Conservation (phyloP, 2,113 vertebrate species). For the Eira barbara region DNA sequence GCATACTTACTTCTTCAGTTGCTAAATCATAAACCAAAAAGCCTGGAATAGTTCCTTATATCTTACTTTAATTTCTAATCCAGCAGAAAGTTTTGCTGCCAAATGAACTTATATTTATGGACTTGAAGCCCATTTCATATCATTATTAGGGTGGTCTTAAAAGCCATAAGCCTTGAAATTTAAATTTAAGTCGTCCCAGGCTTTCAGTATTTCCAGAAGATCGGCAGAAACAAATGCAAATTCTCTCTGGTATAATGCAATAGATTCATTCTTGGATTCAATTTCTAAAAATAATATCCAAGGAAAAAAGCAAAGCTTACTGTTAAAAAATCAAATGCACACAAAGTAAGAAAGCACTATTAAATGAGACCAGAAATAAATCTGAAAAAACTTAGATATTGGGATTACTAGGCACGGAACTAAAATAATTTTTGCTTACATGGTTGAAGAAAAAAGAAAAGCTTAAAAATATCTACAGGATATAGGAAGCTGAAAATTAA, state of each 20-base stretch:
- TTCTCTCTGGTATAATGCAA: neutral
- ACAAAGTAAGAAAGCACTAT: neutral
- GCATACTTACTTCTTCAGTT: neutral
- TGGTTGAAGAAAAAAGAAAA: neutral
- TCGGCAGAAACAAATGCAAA: neutral
- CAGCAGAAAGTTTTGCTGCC: neutral
- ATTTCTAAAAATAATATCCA: slow-evolving; percentile 6
- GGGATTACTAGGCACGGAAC: neutral
- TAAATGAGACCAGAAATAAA: neutral
- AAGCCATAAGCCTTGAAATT: neutral
- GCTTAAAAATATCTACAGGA: neutral
- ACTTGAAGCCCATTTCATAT: neutral
- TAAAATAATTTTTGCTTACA: neutral
- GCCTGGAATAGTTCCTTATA: neutral
- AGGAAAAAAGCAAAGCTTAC: neutral
- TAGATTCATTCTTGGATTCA: neutral
- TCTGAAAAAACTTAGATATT: neutral
- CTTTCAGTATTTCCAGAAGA: neutral
- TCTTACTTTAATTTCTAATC: neutral
- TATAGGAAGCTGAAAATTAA: neutral
- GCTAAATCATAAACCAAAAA: neutral
- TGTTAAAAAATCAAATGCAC: neutral
- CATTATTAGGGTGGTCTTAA: neutral
- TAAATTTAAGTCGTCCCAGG: neutral
- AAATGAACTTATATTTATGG: neutral